phyloP scores from a whole-genome alignment of 2,888 invertebrate genomes.

The Penaeus monodon region DNA sequence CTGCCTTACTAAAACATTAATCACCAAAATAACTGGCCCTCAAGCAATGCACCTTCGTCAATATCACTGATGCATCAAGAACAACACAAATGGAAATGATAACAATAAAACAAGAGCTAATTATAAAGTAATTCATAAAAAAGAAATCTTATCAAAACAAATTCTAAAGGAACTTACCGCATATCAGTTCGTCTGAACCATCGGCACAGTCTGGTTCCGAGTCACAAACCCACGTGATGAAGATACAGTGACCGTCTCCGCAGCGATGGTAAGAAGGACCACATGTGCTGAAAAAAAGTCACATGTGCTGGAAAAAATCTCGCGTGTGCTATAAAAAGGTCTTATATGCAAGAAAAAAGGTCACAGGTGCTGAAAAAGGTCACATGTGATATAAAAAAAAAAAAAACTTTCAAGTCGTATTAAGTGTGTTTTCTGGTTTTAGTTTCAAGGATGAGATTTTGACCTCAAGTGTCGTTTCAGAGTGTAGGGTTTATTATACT shows the following conservation, averaged over 20 bases:
- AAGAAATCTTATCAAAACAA: too few species aligned
- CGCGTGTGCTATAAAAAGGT: too few species aligned
- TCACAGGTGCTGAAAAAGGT: conserved; percentile 44
- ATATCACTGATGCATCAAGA: too few species aligned
- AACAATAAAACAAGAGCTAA: too few species aligned
- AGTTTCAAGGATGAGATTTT: background rate
- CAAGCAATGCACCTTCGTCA: too few species aligned
- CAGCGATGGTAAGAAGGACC: conserved; percentile 29
- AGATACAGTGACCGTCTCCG: conserved; percentile 65
- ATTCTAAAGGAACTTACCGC: conserved; percentile 69
- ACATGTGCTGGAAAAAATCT: too few species aligned
- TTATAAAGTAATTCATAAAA: too few species aligned
- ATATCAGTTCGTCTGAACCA: conserved; percentile 84
- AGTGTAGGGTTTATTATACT: background rate
- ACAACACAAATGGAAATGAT: too few species aligned
- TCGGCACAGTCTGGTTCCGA: conserved; percentile 78
- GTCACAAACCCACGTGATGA: conserved; percentile 69
- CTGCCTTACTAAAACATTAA: too few species aligned
- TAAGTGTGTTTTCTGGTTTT: background rate
- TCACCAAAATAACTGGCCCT: too few species aligned
- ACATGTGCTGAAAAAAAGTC: conserved; percentile 47
- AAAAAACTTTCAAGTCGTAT: too few species aligned
- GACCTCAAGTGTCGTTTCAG: background rate
- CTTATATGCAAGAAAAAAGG: background rate
- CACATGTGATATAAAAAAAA: too few species aligned